Conservation (phyloP, 2,113 vertebrate genomes). For the Butastur rufipennis region DNA sequence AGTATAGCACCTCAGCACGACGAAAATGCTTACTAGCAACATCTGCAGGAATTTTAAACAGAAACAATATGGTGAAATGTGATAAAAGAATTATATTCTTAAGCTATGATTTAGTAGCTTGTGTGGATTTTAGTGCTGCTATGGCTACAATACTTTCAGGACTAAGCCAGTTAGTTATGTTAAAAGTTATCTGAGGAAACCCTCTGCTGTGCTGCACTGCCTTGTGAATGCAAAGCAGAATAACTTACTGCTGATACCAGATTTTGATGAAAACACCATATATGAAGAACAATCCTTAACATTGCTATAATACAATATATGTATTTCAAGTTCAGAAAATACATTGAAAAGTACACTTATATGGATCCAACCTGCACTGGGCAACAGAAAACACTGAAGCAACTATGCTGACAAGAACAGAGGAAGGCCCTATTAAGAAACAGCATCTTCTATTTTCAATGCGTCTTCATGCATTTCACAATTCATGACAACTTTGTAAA, state of each 20-base stretch:
- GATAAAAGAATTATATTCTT: neutral
- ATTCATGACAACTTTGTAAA: neutral
- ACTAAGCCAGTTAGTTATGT: neutral
- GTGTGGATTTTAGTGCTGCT: neutral
- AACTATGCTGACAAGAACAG: neutral
- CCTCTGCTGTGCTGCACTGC: neutral
- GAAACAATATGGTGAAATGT: neutral
- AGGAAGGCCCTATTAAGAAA: neutral
- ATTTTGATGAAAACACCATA: neutral
- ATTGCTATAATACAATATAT: rapidly evolving
- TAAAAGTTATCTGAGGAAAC: neutral
- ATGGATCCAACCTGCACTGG: neutral
- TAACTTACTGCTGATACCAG: neutral
- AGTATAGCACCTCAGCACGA: constrained; percentile 89
- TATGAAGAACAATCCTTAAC: neutral
- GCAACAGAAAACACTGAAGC: neutral
- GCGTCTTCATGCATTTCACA: neutral
- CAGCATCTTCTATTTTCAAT: neutral
- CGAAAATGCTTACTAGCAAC: constrained; percentile 84
- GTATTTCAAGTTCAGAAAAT: neutral
- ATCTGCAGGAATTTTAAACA: constrained; percentile 72
- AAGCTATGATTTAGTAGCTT: neutral
- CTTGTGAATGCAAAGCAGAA: neutral
- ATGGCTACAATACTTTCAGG: neutral
- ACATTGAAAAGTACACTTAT: neutral